A percentile compares a stretch with the other conserved stretches of the same genome.
phyloP scores from a whole-genome alignment of 2,113 vertebrate species.

The Elgaria multicarinata region DNA sequence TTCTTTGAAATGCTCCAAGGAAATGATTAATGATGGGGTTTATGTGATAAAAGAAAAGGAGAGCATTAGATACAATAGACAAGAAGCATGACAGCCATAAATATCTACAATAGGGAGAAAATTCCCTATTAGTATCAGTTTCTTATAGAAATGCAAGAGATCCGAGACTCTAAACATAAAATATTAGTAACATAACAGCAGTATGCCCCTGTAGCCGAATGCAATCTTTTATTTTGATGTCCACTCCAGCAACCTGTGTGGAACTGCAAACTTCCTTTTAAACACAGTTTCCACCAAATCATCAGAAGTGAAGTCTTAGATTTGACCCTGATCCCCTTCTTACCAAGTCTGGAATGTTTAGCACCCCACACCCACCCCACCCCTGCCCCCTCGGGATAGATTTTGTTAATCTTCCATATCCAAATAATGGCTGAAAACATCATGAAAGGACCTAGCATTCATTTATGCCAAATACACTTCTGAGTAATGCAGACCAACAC shows the following conservation, averaged over 20 bases:
- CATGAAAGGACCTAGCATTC: not conserved
- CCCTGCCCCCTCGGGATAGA: too few species aligned
- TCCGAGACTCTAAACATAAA: not conserved
- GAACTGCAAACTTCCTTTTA: not conserved
- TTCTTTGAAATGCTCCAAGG: not conserved
- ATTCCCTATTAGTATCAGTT: not conserved
- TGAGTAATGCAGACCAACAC: not conserved
- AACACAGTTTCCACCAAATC: not conserved
- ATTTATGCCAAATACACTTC: not conserved
- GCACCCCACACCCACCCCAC: too few species aligned
- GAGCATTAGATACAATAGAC: not conserved
- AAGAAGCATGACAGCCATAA: not conserved
- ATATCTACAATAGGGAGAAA: not conserved
- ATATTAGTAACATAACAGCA: not conserved
- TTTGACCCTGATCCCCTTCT: not conserved
- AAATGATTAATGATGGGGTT: not conserved
- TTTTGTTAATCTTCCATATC: too few species aligned
- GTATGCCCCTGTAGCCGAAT: not conserved
- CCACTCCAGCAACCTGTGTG: not conserved
- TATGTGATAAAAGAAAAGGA: not conserved
- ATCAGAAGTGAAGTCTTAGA: not conserved
- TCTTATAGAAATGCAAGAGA: not conserved
- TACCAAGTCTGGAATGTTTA: not conserved
- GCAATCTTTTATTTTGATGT: not conserved
- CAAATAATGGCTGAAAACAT: not conserved